These are phyloP conservation scores for Leucozona laternaria DNA, from an alignment of 2,888 invertebrate species.

Conservation along the genomic window DNA sequence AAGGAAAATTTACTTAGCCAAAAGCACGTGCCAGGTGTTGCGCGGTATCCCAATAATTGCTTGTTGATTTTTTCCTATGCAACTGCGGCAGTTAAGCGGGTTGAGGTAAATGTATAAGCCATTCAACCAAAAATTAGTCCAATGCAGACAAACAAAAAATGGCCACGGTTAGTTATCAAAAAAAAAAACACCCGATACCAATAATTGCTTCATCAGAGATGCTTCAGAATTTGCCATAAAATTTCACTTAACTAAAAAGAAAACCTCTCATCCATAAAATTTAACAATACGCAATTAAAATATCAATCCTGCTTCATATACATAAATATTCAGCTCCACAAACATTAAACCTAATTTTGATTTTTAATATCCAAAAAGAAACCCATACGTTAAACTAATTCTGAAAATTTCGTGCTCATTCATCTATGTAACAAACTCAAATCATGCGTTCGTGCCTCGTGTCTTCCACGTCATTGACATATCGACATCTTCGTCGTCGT, in stretches of 20 bases:
- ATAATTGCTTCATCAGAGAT: no score
- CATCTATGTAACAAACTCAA: conserved; percentile 62
- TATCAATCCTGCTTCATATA: conserved; percentile 11
- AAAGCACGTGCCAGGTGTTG: no score
- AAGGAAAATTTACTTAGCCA: no score
- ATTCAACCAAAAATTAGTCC: no score
- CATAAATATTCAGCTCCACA: neutral
- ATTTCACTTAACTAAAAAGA: conserved; percentile 7
- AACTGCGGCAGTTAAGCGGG: no score
- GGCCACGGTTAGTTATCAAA: no score
- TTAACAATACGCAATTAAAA: conserved; percentile 27
- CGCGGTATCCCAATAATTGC: no score
- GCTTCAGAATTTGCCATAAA: neutral
- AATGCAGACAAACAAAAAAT: no score
- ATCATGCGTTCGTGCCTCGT: conserved; percentile 23
- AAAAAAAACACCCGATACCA: neutral
- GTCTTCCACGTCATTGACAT: conserved; percentile 1
- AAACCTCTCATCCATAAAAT: conserved; percentile 9
- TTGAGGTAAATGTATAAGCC: no score
- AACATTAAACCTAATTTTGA: conserved; percentile 41
- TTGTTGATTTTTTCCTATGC: no score
- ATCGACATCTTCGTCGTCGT: neutral
- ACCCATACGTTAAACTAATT: conserved; percentile 53
- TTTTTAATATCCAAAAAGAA: conserved; percentile 39
- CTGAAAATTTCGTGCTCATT: conserved; percentile 56